A percentile compares a stretch with the other conserved stretches of the same genome.
Conservation (phyloP, 2,888 invertebrate species). For the Rhagophthalmus giganteus region DNA sequence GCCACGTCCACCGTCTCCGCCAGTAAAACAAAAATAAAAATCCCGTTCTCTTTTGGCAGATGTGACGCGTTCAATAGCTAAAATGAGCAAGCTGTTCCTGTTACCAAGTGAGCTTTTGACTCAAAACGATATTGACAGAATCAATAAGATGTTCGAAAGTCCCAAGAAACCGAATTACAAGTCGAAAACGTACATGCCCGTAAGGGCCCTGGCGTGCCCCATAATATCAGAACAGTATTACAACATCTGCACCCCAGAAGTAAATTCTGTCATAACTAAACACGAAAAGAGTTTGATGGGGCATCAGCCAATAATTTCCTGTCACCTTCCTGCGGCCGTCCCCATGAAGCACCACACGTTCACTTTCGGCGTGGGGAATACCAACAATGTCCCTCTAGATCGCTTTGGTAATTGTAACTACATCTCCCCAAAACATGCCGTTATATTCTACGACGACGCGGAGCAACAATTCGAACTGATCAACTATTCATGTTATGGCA, state of each 20-base stretch:
- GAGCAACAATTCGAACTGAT: constrained; percentile 84
- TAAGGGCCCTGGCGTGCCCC: constrained; percentile 69
- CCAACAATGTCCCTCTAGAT: constrained; percentile 64
- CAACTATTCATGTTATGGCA: constrained; percentile 90
- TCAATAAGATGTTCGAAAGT: constrained; percentile 51
- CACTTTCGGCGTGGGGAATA: constrained; percentile 70
- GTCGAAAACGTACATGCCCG: constrained; percentile 50
- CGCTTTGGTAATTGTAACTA: constrained; percentile 70
- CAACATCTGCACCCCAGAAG: constrained; percentile 48
- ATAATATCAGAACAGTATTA: constrained; percentile 58
- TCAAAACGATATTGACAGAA: constrained; percentile 58
- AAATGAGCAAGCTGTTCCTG: constrained; percentile 52
- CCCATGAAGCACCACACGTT: constrained; percentile 72
- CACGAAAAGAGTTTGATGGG: constrained; percentile 54
- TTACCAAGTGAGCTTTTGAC: constrained; percentile 65
- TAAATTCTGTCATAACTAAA: constrained; percentile 51
- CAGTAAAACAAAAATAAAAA: no score
- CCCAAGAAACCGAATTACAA: constrained; percentile 46
- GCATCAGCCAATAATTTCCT: constrained; percentile 48
- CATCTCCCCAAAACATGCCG: constrained; percentile 75
- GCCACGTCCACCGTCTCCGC: no score
- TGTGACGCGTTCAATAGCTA: neutral
- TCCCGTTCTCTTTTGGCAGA: no score
- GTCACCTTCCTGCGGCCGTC: constrained; percentile 53
- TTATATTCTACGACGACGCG: constrained; percentile 84